phyloP scores from a whole-genome alignment of 2,797 vertebrate genomes.

The Bradypus variegatus region DNA sequence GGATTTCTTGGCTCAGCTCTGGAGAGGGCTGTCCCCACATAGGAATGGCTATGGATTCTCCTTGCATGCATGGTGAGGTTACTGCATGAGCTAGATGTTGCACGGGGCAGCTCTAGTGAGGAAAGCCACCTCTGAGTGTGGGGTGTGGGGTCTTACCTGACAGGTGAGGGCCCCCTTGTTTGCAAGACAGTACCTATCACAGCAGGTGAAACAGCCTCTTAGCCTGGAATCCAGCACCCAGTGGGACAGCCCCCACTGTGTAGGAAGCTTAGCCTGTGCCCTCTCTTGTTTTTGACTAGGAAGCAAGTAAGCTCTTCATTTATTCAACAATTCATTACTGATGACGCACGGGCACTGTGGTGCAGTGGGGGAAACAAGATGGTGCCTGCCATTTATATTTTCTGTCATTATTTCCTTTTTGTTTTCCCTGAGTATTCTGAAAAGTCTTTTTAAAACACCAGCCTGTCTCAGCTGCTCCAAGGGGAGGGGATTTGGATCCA shows the following conservation, averaged over 20 bases:
- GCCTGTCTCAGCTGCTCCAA: background rate
- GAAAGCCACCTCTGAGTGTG: background rate
- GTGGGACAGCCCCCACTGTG: background rate
- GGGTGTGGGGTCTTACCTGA: background rate
- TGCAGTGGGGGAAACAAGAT: background rate
- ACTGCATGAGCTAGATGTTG: background rate
- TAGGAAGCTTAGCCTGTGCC: background rate
- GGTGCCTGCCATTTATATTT: conserved; percentile 41
- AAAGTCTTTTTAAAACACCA: conserved; percentile 45
- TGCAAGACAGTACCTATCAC: background rate
- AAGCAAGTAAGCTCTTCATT: background rate
- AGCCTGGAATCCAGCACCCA: background rate
- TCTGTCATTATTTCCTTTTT: conserved; percentile 47
- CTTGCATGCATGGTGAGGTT: background rate
- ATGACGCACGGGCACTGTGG: background rate
- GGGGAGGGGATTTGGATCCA: background rate
- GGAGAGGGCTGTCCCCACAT: background rate
- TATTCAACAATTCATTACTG: conserved; percentile 9
- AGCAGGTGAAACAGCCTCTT: background rate
- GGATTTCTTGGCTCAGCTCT: background rate
- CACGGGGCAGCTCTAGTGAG: background rate
- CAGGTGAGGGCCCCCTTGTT: background rate
- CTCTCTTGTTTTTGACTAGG: background rate
- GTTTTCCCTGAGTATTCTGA: conserved; percentile 45
- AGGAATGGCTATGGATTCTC: background rate